Base-by-base conservation (phyloP, 2,113 vertebrate species). In the Gallinago media region DNA sequence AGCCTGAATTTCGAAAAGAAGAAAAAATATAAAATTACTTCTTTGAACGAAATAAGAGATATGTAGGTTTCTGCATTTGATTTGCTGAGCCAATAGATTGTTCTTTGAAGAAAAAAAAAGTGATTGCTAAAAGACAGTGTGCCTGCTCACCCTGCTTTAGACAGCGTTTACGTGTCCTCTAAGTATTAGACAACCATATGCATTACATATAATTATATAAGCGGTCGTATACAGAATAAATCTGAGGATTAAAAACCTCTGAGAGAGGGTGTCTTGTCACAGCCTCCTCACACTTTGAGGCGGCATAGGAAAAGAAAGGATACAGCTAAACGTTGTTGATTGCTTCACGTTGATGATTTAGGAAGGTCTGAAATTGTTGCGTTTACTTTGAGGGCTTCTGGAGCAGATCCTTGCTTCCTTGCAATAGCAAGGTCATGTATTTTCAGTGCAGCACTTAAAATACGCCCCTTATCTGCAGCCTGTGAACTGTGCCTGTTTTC, bases 401-500 rank as follows among this genome's bases (percentile, higher is more conserved):
- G 25, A 34, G 47, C 67, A 83, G 40, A 13, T 61, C 26, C 62
- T 83, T 49, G 13, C 27, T 80, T 88, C 67, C 88, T 56, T 2
- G 1, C 63, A 54, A 6, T 6, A 19, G 50, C 67, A 84, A 96
- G 92, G 80, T 86, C 91, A 63, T 58, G 40, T 74, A 71, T 92
- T 95, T 96, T 44, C 83, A 65, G 91, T 8, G 19, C 49, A 67
- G 56, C 61, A 87, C 73, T 96, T 96, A 71, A 96, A 94, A 89
- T 89, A 75, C 0, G 0, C 23, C 67, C 68, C 73, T 89, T 91
- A 94, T 92, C 95, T 96, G 16, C 65, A 92, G 80, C 40, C 68
- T 18, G 44, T 71, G 72, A 72, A 27, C 73, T 32, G 65, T 26
- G 62, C 18, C 87, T 75, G 66, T 27, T 94, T 56, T 63, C 84